Conservation (phyloP, 2,888 invertebrate genomes). For the Acanthacorydalis orientalis region DNA sequence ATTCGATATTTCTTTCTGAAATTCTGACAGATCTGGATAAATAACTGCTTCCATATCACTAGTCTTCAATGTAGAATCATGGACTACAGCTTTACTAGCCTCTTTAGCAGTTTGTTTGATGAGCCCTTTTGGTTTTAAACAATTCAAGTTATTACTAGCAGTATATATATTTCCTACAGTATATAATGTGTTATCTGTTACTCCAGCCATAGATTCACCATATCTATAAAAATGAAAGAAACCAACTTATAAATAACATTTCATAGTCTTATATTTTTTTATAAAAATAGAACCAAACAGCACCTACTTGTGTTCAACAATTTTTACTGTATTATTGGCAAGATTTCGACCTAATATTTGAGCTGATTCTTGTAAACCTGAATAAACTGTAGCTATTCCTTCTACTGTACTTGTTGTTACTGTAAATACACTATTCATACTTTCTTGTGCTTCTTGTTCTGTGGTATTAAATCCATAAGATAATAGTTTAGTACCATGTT, state of each 20-base stretch:
- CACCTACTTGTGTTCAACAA: constrained; percentile 54
- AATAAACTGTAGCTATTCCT: constrained; percentile 52
- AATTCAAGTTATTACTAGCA: constrained; percentile 44
- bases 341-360: constrained; percentile 42
- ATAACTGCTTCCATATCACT: background rate
- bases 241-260: background rate
- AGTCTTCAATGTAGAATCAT: constrained; percentile 16
- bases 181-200: constrained; percentile 47
- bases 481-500: constrained; percentile 40
- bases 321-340: constrained; percentile 54
- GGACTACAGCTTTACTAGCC: constrained; percentile 36
- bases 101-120: constrained; percentile 43
- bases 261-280: too few relatives aligned
- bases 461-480: constrained; percentile 36
- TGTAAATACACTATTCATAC: constrained; percentile 40
- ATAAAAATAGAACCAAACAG: constrained; percentile 1
- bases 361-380: constrained; percentile 53
- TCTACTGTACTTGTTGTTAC: constrained; percentile 55
- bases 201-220: constrained; percentile 44
- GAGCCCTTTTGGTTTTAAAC: constrained; percentile 48
- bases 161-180: constrained; percentile 52
- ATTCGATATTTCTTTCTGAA: background rate
- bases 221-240: constrained; percentile 31
- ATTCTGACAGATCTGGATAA: background rate
- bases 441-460: constrained; percentile 33